Percentiles rank a stretch among this genome's conserved stretches.
These are phyloP conservation scores for Nanorana parkeri DNA, from an alignment of 2,113 vertebrate species.

Conservation along the genomic window DNA sequence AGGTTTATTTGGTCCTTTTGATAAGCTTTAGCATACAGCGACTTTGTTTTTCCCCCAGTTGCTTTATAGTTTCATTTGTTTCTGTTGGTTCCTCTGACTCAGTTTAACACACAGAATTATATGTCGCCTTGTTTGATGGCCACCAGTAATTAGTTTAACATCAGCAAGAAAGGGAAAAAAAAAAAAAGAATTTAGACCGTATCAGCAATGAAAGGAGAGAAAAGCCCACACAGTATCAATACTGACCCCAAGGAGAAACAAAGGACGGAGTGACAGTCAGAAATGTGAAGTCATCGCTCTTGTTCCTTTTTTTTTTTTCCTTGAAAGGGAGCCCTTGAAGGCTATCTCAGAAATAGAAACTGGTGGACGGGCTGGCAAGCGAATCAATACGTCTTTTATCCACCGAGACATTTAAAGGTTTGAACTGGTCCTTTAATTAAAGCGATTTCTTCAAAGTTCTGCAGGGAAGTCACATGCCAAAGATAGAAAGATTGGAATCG, in stretches of 20 bases:
- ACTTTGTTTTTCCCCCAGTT: not conserved
- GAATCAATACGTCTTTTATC: slow-evolving; percentile 52
- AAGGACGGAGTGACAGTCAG: slow-evolving; percentile 45
- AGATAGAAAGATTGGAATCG: slow-evolving; percentile 16
- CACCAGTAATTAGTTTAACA: slow-evolving; percentile 1
- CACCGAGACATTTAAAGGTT: slow-evolving; percentile 23
- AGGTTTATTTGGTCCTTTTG: too few species aligned
- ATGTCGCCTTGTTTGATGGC: not conserved
- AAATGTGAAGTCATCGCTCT: slow-evolving; percentile 30
- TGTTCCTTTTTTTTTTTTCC: slow-evolving; percentile 6
- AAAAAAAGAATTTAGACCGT: not conserved
- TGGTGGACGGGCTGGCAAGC: slow-evolving; percentile 13
- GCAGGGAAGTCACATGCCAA: not conserved
- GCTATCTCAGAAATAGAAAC: slow-evolving; percentile 31
- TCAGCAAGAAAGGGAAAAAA: not conserved
- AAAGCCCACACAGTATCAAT: not conserved
- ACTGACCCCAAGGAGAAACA: slow-evolving; percentile 36
- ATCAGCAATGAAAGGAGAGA: not conserved
- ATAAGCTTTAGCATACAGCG: not conserved
- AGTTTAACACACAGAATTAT: not conserved
- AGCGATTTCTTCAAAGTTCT: slow-evolving; percentile 34
- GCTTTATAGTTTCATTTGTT: not conserved
- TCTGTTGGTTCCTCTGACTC: not conserved
- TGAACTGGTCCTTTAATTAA: slow-evolving; percentile 44
- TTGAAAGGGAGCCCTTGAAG: slow-evolving; percentile 8